Base-by-base conservation (phyloP, 1,140 invertebrate genomes). In the Theocolax elegans region DNA sequence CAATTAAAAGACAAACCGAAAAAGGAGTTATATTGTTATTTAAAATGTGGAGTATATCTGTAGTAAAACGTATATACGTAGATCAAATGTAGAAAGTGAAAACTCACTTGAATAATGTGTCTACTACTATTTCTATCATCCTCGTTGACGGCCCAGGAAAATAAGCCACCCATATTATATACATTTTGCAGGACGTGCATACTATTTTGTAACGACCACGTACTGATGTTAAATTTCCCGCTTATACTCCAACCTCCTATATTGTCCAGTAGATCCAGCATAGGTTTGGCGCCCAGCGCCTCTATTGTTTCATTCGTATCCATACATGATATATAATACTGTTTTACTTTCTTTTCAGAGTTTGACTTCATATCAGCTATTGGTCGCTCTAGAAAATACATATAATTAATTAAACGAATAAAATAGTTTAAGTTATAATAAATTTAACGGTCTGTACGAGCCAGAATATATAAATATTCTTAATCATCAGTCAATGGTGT, bases 251-350 rank as follows among this genome's bases (percentile, higher is more conserved):
- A 95, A 0, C 94, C 93, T 0, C 92, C 93, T 53, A 92, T 82
- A 60, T 91, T 87, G 21, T 89, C 83, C 29, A 98, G 82, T 0
- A 98, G 79, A 35, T 92, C 88, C 2, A 93, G 77, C 82, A 99
- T 89, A 0, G 97, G 97, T 74, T 92, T 88, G 3, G 91, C 90
- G 0, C 94, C 94, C 8, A 94, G 80, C 46, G 89, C 85, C 86
- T 98, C 96, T 58, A 97, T 92, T 0, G 93, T 97, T 78, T 96
- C 95, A 76, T 97, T 97, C 1, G 89, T 88, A 82, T 99, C 97
- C 88, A 98, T 90, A 80, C 97, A 99, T 0, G 97, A 97, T 67
- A 92, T 87, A 83, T 97, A 99, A 83, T 97, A 99, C 2, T 92
- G 84, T 77, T 95, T 92, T 0, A 96, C 95, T 85, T 98, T 98